phyloP scores from a whole-genome alignment of 2,888 invertebrate genomes.

The Deroplatys truncata region DNA sequence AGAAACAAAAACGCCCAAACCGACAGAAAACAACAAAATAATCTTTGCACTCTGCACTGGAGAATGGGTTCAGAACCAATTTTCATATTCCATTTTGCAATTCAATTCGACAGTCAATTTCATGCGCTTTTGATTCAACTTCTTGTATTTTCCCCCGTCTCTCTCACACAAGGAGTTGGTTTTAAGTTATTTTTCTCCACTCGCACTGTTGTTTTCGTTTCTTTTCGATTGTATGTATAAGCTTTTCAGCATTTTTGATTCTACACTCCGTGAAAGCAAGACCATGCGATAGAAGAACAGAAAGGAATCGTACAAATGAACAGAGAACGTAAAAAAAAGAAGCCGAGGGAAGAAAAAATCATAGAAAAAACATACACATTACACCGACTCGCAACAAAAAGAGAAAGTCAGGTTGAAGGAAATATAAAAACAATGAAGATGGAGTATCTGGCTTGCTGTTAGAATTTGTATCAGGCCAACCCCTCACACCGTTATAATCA shows the following conservation, averaged over 20 bases:
- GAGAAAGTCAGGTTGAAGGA: neutral
- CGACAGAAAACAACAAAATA: neutral
- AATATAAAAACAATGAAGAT: constrained; percentile 15
- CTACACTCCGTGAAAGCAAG: neutral
- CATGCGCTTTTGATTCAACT: constrained; percentile 18
- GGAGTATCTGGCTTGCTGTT: neutral
- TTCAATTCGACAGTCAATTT: constrained; percentile 26
- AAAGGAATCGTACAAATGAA: neutral
- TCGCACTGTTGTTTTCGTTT: neutral
- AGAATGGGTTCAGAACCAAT: constrained; percentile 16
- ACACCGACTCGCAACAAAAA: neutral
- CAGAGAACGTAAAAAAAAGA: neutral
- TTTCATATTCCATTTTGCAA: constrained; percentile 22
- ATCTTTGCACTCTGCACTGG: neutral
- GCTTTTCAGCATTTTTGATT: neutral
- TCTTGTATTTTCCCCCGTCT: neutral
- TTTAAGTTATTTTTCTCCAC: neutral
- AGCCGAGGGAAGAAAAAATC: neutral
- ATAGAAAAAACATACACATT: constrained; percentile 8
- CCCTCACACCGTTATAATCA: neutral
- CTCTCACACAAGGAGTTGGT: neutral
- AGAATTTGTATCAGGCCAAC: neutral
- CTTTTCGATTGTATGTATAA: neutral
- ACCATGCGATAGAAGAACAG: neutral
- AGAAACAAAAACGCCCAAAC: neutral